Base-by-base conservation (phyloP, 2,113 vertebrate genomes). In the Columba livia region DNA sequence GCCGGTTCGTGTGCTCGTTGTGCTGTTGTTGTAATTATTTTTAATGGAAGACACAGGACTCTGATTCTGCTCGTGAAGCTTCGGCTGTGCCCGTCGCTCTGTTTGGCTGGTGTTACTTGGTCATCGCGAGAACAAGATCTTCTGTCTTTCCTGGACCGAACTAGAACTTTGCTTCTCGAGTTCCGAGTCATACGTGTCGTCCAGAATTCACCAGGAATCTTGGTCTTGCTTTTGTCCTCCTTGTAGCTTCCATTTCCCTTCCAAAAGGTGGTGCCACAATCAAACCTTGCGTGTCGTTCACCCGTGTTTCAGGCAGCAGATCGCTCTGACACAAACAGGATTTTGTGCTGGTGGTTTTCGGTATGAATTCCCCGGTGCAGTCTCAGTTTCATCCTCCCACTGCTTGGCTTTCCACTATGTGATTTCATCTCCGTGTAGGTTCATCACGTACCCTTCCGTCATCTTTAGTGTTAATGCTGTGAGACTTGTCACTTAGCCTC, bases 351-450 rank as follows among this genome's bases (percentile, higher is more conserved):
- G 12, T 57, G 75, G 18, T 15, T 94, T 87, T 69, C 1, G 0
- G 21, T 82, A 15, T 9, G 58, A 88, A 29, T 69, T 83, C 56
- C 5, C 44, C 38, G 24, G 29, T 18, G 21, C 74, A 36, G 62
- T 20, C 62, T 24, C 15, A 12, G 67, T 60, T 77, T 44, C 11
- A 6, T 40, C 25, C 34, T 74, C 65, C 53, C 57, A 34, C 61
- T 8, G 0, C 40, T 65, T 88, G 64, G 7, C 36, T 69, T 72
- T 83, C 79, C 26, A 6, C 26, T 51, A 5, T 51, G 12, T 1
- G 0, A 7, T 66, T 78, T 61, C 77, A 15, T 80, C 40, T 66
- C 67, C 4, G 0, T 40, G 40, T 61, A 1, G 0, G 1, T 86
- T 73, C 53, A 12, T 36, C n/a, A 2, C 11, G 15, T 50, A 10